Percentiles rank a stretch among this genome's conserved stretches.
These are phyloP conservation scores for Nyctalus aviator DNA, from an alignment of 2,797 vertebrate species.

Conservation along the genomic window DNA sequence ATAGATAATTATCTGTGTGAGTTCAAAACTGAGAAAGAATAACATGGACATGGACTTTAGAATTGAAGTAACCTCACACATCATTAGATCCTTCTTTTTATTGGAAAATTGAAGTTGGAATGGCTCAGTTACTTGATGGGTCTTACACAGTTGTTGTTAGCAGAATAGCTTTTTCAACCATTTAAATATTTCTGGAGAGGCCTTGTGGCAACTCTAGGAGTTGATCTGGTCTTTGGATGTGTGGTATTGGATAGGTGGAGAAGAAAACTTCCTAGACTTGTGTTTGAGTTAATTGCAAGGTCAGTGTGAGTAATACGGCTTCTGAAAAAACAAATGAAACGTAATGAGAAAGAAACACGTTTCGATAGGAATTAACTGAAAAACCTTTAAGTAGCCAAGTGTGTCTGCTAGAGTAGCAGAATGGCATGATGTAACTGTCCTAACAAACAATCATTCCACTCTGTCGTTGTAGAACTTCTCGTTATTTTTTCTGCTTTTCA, in stretches of 20 bases:
- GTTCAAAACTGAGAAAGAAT: constrained; percentile 5
- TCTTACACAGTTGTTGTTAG: not conserved
- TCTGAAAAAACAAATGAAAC: not conserved
- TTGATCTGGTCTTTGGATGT: not conserved
- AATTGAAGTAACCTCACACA: not conserved
- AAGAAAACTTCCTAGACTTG: not conserved
- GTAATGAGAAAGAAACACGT: not conserved
- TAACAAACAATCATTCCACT: not conserved
- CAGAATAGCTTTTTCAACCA: not conserved
- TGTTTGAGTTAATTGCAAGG: not conserved
- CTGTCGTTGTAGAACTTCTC: not conserved
- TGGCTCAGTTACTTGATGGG: not conserved
- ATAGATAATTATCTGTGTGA: not conserved
- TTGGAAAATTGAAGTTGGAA: not conserved
- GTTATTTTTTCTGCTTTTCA: constrained; percentile 1
- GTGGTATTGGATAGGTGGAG: not conserved
- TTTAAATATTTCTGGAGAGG: constrained; percentile 39
- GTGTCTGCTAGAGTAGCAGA: not conserved
- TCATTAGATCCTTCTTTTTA: not conserved
- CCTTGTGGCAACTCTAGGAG: not conserved
- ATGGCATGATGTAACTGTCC: not conserved
- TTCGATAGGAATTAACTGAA: constrained; percentile 25
- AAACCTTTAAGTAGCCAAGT: not conserved
- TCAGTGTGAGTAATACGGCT: not conserved
- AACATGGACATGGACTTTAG: not conserved